These are phyloP conservation scores for Spilosoma lubricipeda DNA, from an alignment of 2,888 invertebrate genomes.

Conservation along the genomic window DNA sequence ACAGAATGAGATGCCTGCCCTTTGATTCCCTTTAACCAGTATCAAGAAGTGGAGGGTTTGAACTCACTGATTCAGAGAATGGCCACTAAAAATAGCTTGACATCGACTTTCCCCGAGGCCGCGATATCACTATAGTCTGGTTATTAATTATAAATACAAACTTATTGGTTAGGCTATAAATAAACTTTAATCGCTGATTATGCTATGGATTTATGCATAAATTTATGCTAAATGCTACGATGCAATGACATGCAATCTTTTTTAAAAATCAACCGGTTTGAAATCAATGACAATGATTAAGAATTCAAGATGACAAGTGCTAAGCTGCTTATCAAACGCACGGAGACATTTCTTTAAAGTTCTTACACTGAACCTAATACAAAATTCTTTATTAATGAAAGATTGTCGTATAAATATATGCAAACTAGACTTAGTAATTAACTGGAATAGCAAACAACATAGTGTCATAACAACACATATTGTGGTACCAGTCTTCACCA, in stretches of 20 bases:
- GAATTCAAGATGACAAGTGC: background rate
- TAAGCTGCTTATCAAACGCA: background rate
- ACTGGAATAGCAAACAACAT: background rate
- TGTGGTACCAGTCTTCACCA: background rate
- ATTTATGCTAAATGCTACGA: too few species aligned
- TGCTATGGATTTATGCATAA: too few species aligned
- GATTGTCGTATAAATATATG: background rate
- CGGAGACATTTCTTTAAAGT: background rate
- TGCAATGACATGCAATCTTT: background rate
- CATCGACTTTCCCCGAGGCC: too few species aligned
- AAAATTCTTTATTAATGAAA: background rate
- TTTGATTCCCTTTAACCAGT: too few species aligned
- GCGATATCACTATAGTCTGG: too few species aligned
- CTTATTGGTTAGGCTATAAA: background rate
- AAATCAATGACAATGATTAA: background rate
- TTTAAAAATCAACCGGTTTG: background rate
- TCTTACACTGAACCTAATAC: background rate
- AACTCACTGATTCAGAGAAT: too few species aligned
- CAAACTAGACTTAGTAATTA: background rate
- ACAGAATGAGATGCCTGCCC: too few species aligned
- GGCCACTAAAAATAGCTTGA: too few species aligned
- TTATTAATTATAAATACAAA: background rate
- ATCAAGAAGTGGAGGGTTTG: too few species aligned
- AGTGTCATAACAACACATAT: too few species aligned
- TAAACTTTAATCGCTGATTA: background rate